A percentile compares a stretch with the other conserved stretches of the same genome.
These are phyloP conservation scores for Hemitrygon akajei DNA, from an alignment of 2,797 vertebrate genomes.

Conservation along the genomic window DNA sequence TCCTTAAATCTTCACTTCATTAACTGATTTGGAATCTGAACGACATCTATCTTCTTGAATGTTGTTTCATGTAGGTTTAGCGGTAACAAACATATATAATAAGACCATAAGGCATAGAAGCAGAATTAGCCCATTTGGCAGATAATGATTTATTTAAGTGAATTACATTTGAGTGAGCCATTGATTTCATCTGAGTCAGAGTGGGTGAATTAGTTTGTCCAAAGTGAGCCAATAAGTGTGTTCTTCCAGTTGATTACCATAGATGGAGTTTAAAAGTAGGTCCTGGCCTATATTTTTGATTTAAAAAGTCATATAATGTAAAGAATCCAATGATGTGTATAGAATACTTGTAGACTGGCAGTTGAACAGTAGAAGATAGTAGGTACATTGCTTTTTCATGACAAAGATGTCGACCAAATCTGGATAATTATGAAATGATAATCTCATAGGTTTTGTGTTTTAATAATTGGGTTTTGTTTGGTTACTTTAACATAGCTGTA, in stretches of 20 bases:
- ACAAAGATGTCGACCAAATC: neutral
- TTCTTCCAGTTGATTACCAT: neutral
- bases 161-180: neutral
- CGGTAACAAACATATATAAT: neutral
- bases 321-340: neutral
- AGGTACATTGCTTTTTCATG: neutral
- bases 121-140: too few relatives aligned
- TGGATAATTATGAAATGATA: neutral
- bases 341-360: neutral
- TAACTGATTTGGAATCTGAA: neutral
- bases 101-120: too few relatives aligned
- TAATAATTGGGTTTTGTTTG: neutral
- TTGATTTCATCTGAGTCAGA: neutral
- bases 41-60: neutral
- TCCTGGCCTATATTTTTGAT: neutral
- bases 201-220: neutral
- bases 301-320: neutral
- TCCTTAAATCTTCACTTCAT: constrained; percentile 4
- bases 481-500: neutral
- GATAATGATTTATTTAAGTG: neutral
- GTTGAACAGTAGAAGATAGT: neutral
- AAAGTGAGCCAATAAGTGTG: neutral
- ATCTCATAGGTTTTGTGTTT: neutral
- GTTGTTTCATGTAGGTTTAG: neutral
- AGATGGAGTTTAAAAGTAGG: neutral